Percentiles rank a stretch among this genome's conserved stretches.
Conservation (phyloP, 2,797 vertebrate genomes). For the Moxostoma hubbsi region DNA sequence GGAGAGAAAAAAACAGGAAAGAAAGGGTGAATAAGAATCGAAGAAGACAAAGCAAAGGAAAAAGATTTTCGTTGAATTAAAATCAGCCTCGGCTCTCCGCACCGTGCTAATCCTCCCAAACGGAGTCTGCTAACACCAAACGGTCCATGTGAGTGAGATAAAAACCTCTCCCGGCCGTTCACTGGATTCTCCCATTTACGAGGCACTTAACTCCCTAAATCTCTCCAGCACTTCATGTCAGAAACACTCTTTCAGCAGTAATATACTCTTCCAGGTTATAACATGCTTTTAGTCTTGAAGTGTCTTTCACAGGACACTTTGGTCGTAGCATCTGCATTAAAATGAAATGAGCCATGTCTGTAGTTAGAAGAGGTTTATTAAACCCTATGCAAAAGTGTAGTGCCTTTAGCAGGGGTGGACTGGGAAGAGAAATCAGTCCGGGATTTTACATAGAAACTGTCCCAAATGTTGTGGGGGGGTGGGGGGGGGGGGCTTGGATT, state of each 20-base stretch:
- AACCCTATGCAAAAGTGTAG: constrained; percentile 7
- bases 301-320: constrained; percentile 3
- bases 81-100: constrained; percentile 21
- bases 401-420: neutral
- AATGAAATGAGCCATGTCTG: constrained; percentile 29
- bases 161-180: constrained; percentile 11
- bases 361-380: constrained; percentile 40
- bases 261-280: constrained; percentile 7
- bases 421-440: no score
- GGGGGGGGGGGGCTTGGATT: no score
- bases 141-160: constrained; percentile 21
- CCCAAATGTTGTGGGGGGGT: no score
- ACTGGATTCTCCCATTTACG: neutral
- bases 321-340: constrained; percentile 24
- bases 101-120: constrained; percentile 22
- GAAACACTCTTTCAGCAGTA: constrained; percentile 9
- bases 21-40: constrained; percentile 37
- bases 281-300: constrained; percentile 7
- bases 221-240: constrained; percentile 5
- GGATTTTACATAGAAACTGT: no score
- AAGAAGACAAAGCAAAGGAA: constrained; percentile 34
- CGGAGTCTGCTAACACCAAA: constrained; percentile 34
- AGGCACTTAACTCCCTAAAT: neutral
- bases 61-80: constrained; percentile 41
- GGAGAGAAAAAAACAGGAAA: constrained; percentile 2